A percentile compares a stretch with the other conserved stretches of the same genome.
These are phyloP conservation scores for Thelaira solivaga DNA, from an alignment of 2,888 invertebrate genomes.

Conservation along the genomic window DNA sequence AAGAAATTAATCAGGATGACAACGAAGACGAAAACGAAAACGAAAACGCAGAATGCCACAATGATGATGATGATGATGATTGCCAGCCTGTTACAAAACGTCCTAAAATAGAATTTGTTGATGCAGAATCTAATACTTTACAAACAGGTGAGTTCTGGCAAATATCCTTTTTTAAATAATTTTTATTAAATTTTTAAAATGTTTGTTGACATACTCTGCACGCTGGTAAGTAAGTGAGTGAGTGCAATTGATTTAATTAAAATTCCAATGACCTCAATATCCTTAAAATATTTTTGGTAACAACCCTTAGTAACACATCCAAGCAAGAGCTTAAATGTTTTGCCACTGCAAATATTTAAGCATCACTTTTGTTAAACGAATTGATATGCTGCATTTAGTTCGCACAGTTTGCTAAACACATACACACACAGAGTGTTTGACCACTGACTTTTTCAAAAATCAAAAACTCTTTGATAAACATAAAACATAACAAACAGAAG, in stretches of 20 bases:
- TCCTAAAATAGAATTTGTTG: constrained; percentile 87
- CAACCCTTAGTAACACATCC: neutral
- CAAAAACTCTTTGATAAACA: constrained; percentile 45
- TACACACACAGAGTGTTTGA: constrained; percentile 41
- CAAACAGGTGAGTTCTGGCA: constrained; percentile 87
- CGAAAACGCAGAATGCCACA: constrained; percentile 45
- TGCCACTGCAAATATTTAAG: neutral
- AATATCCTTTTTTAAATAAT: constrained; percentile 60
- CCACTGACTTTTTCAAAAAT: constrained; percentile 33
- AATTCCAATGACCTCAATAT: constrained; percentile 44
- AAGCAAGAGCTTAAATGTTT: neutral
- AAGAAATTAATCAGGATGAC: constrained; percentile 68
- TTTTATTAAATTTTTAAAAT: neutral
- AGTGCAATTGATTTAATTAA: constrained; percentile 51
- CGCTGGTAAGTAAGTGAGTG: too few species aligned
- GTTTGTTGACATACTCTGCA: neutral
- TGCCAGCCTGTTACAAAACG: constrained; percentile 81
- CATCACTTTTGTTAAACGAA: neutral
- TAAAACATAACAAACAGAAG: constrained; percentile 8
- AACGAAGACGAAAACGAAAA: constrained; percentile 42
- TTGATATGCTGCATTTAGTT: neutral
- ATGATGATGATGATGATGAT: constrained; percentile 62
- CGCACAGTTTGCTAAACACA: too few species aligned
- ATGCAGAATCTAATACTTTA: constrained; percentile 93
- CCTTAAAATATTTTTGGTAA: neutral